Percentiles rank a stretch among this genome's conserved stretches.
Conservation (phyloP, 92 coral and sea anemone species). For the Bergia puertoricense region DNA sequence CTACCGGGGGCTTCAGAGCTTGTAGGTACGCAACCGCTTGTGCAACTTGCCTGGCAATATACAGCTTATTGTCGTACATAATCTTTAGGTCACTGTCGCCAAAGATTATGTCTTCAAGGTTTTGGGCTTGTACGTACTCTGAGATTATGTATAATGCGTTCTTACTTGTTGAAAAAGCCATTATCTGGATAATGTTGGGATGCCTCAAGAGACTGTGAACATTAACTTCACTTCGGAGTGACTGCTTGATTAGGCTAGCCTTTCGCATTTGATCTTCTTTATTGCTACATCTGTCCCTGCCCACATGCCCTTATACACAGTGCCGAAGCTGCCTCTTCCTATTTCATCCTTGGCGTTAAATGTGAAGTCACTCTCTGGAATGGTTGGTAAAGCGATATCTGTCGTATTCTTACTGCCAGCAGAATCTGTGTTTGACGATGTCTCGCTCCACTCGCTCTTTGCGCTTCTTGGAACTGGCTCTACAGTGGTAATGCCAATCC, state of each 20-base stretch:
- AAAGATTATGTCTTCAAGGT: constrained; percentile 25
- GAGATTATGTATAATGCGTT: constrained; percentile 18
- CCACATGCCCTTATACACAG: constrained; percentile 36
- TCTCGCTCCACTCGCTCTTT: not conserved
- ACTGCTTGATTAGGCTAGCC: constrained; percentile 22
- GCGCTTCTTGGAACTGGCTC: constrained; percentile 14
- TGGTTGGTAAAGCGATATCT: constrained; percentile 21
- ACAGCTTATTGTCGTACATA: not conserved
- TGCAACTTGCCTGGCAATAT: not conserved
- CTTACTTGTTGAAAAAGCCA: constrained; percentile 18
- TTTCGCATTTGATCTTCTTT: constrained; percentile 34
- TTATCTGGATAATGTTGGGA: constrained; percentile 36
- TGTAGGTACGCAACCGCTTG: constrained; percentile 36
- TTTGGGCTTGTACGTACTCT: constrained; percentile 8
- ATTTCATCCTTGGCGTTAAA: constrained; percentile 33
- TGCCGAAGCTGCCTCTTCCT: constrained; percentile 36
- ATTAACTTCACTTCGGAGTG: constrained; percentile 30
- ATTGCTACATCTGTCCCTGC: constrained; percentile 46
- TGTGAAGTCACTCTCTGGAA: constrained; percentile 33
- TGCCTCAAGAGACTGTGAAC: constrained; percentile 39
- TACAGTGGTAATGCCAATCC: not conserved
- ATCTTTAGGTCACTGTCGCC: not conserved
- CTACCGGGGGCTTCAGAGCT: constrained; percentile 1
- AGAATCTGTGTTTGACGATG: not conserved
- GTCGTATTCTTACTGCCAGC: not conserved